Conservation (phyloP, 2,113 vertebrate genomes). For the Gadus chalcogrammus region DNA sequence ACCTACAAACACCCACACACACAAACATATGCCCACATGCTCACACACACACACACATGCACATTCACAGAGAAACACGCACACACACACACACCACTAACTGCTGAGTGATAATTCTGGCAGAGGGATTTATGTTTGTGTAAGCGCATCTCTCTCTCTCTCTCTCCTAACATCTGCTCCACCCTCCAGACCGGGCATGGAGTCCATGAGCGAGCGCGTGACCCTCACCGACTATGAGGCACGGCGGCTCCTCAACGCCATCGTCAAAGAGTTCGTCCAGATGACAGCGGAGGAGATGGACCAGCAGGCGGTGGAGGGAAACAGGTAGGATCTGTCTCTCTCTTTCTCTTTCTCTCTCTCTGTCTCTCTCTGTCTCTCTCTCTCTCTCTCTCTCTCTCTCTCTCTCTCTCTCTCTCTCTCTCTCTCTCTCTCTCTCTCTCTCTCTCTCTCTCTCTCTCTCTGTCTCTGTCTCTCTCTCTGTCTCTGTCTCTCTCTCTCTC, state of each 20-base stretch:
- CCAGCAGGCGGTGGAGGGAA: constrained; percentile 77
- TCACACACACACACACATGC: too few relatives aligned
- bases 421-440: too few relatives aligned
- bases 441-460: too few relatives aligned
- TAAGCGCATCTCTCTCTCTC: constrained; percentile 7
- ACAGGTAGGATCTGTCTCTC: constrained; percentile 76
- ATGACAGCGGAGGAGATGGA: constrained; percentile 86
- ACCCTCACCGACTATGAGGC: constrained; percentile 85
- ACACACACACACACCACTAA: constrained; percentile 4
- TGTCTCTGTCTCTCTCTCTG: too few relatives aligned
- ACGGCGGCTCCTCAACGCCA: constrained; percentile 83
- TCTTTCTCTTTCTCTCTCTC: too few relatives aligned
- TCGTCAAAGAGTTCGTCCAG: constrained; percentile 88
- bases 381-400: too few relatives aligned
- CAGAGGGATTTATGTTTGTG: constrained; percentile 22
- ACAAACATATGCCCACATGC: too few relatives aligned
- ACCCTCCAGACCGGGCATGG: constrained; percentile 75
- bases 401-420: too few relatives aligned
- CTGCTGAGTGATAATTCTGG: constrained; percentile 36
- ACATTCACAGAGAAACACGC: too few relatives aligned
- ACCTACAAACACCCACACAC: too few relatives aligned
- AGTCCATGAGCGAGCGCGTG: constrained; percentile 78
- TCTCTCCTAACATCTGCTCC: neutral
- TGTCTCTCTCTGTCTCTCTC: too few relatives aligned
- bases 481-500: too few relatives aligned